Base-by-base conservation (phyloP, 2,113 vertebrate genomes). In the Brienomyrus brachyistius region DNA sequence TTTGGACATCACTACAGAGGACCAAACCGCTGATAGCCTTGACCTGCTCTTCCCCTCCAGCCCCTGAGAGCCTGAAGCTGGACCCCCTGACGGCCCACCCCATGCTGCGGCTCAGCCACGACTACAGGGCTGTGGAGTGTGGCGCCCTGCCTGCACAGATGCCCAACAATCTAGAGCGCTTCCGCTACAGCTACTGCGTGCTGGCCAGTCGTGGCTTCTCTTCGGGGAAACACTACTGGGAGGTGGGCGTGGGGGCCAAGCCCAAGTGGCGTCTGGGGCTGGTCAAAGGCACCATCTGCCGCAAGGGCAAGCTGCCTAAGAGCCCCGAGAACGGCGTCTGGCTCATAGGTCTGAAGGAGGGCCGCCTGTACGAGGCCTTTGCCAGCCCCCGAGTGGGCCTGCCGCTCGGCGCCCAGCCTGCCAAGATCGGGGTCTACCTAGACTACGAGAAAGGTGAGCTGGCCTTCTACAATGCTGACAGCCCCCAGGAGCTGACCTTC, bases 191-290 rank as follows among this genome's bases (percentile, higher is more conserved):
- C 90, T 96, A 96, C 50, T 97, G 97, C 2, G 95, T 97, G 83
- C 94, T 97, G 83, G 94, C 96, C 92, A 95, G 89, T 92, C 94
- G 92, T 45, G 97, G 97, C 89, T 98, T 97, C 93, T 97, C 96
- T 84, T 96, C 95, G 0, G 97, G 97, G 27, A 96, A 96, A 88
- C 97, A 98, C 93, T 97, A 97, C 95, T 98, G 97, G 97, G 96
- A 98, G 92, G 96, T 97, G 80, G 94, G 94, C 0, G 97, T 97
- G 62, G 96, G 95, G n/a, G 91, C 91, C 92, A 97, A 97, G 94
- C 96, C 94, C 0, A 95, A 96, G 91, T 97, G 97, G 97, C 96
- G 96, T 1, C 91, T 97, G 17, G 97, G 96, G 2, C 89, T 97
- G 90, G 95, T 97, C 91, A 97, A 97, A 91, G 96, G 95, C 89